Conservation (phyloP, 2,888 invertebrate species). For the Lamellibrachia columna region DNA sequence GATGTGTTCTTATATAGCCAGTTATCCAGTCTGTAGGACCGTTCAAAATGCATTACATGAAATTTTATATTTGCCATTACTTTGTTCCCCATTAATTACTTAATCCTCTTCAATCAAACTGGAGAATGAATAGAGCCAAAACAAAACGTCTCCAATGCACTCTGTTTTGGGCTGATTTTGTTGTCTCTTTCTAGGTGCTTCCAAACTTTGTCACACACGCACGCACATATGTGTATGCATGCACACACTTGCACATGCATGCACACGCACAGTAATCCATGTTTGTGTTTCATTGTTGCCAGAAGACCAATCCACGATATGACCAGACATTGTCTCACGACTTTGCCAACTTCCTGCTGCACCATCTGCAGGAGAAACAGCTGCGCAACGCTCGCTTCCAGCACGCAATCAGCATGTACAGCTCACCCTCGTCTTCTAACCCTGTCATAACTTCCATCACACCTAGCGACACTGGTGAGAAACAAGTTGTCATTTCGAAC, state of each 20-base stretch:
- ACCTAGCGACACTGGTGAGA: not conserved
- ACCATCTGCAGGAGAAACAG: constrained; percentile 39
- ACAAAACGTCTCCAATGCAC: not conserved
- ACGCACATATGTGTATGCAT: too few relatives aligned
- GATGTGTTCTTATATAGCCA: too few relatives aligned
- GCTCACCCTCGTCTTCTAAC: too few relatives aligned
- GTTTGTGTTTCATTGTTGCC: not conserved
- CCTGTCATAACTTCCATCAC: not conserved
- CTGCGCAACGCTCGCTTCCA: constrained; percentile 26
- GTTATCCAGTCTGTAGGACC: not conserved
- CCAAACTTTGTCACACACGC: not conserved
- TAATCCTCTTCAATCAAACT: too few relatives aligned
- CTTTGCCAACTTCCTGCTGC: constrained; percentile 33
- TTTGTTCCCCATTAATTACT: too few relatives aligned
- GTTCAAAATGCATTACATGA: too few relatives aligned
- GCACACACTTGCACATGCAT: too few relatives aligned
- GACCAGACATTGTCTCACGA: constrained; percentile 37
- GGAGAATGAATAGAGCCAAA: not conserved
- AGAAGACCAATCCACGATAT: constrained; percentile 32
- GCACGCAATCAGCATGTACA: not conserved
- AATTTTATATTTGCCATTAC: too few relatives aligned
- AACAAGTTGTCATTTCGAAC: too few relatives aligned
- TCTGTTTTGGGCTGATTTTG: not conserved
- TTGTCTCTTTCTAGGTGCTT: not conserved
- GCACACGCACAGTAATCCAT: not conserved